Evolutionary conservation across 2,888 invertebrate genomes (phyloP).

Genomic region (Celastrina argiolus): DNA sequence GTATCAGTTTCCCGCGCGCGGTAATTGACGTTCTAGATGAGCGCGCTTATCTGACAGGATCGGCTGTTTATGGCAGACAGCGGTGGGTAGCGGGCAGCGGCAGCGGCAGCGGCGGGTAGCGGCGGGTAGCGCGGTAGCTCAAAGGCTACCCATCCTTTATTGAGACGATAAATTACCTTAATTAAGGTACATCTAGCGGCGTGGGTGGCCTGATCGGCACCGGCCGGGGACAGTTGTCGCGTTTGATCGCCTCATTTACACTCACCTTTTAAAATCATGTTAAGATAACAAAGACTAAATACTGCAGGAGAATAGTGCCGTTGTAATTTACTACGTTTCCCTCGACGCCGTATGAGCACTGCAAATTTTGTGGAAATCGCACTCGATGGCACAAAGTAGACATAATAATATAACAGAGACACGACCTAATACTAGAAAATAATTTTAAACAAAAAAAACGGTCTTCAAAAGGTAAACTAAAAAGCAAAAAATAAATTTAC

Average conservation of each 20-base stretch:
- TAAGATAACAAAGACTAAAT: neutral
- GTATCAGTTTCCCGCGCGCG: slow-evolving; percentile 29
- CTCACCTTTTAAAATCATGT: neutral
- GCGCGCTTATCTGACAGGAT: slow-evolving; percentile 57
- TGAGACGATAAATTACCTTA: slow-evolving; percentile 76
- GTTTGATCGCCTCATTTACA: slow-evolving; percentile 7
- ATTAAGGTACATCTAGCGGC: slow-evolving; percentile 73
- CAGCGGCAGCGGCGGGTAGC: slow-evolving; percentile 38
- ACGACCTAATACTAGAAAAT: too few species aligned
- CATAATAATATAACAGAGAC: too few species aligned
- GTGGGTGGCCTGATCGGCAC: slow-evolving; percentile 57
- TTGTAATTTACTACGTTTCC: neutral
- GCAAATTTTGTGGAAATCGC: too few species aligned
- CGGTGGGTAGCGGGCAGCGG: slow-evolving; percentile 59
- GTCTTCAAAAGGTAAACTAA: too few species aligned
- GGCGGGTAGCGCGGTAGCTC: slow-evolving; percentile 70
- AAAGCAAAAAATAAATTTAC: too few species aligned
- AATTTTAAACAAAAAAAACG: too few species aligned
- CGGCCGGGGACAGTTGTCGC: slow-evolving; percentile 5
- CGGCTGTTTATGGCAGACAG: slow-evolving; percentile 61
- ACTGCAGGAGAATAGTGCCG: neutral
- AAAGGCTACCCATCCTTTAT: slow-evolving; percentile 50
- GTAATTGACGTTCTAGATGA: slow-evolving; percentile 23
- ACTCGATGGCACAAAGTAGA: too few species aligned
- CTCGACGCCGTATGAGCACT: too few species aligned